Conservation (phyloP, 2,797 vertebrate species). For the Gymnoscopelus microlampas region DNA sequence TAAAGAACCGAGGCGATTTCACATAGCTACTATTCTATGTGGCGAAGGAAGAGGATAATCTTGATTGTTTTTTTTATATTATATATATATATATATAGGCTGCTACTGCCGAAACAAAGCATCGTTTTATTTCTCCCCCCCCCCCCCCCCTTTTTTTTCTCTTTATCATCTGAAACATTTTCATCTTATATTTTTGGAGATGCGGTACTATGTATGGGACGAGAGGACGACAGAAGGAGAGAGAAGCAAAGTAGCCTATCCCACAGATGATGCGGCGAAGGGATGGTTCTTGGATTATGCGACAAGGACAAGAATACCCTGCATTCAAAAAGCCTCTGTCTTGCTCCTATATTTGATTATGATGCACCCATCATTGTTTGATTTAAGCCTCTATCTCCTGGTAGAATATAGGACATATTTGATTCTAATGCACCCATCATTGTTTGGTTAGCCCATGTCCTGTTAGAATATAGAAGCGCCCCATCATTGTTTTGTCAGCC, state of each 20-base stretch:
- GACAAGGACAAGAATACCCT: constrained; percentile 30
- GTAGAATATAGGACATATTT: neutral
- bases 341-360: neutral
- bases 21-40: too few relatives aligned
- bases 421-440: too few relatives aligned
- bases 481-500: neutral
- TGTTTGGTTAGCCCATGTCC: neutral
- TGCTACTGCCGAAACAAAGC: too few relatives aligned
- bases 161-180: neutral
- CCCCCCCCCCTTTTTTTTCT: too few relatives aligned
- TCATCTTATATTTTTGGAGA: constrained; percentile 6
- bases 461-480: neutral
- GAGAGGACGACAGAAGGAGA: constrained; percentile 6
- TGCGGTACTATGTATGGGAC: neutral
- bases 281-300: constrained; percentile 57
- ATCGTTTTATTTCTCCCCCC: too few relatives aligned
- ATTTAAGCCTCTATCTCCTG: too few relatives aligned
- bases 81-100: too few relatives aligned
- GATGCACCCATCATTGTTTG: too few relatives aligned
- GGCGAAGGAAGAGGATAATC: neutral
- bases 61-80: too few relatives aligned
- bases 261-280: constrained; percentile 26
- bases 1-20: too few relatives aligned
- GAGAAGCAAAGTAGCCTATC: constrained; percentile 6
- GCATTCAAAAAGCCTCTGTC: neutral